A percentile compares a stretch with the other conserved stretches of the same genome.
Evolutionary conservation across 2,888 invertebrate genomes (phyloP).

Genomic region (Helicoverpa assulta): DNA sequence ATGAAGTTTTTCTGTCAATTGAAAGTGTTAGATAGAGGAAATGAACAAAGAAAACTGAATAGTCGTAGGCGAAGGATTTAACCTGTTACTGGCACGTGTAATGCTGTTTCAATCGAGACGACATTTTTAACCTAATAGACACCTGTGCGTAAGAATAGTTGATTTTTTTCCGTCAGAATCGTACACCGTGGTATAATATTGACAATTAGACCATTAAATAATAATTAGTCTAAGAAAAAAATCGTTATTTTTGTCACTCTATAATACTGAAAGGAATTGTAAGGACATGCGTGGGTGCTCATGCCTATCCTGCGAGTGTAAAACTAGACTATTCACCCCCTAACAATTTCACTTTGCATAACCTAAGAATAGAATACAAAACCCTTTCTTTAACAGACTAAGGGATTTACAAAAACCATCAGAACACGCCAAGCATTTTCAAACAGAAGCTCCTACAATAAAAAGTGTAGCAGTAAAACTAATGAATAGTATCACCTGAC

Average conservation of each 20-base stretch:
- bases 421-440: constrained; percentile 2
- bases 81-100: background rate
- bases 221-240: too few relatives aligned
- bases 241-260: too few relatives aligned
- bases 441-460: constrained; percentile 24
- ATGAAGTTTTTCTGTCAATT: background rate
- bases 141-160: background rate
- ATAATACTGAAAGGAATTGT: too few relatives aligned
- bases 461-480: constrained; percentile 42
- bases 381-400: background rate
- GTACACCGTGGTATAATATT: too few relatives aligned
- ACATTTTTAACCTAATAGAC: background rate
- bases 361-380: background rate
- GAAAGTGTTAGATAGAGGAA: background rate
- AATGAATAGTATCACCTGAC: constrained; percentile 62
- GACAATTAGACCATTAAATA: too few relatives aligned
- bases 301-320: too few relatives aligned
- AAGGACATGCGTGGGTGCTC: too few relatives aligned
- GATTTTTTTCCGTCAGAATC: too few relatives aligned
- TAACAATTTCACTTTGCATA: too few relatives aligned
- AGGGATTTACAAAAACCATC: constrained; percentile 5
- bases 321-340: too few relatives aligned
- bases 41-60: background rate
- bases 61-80: background rate
- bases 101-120: background rate